Percentiles rank a stretch among this genome's conserved stretches.
Conservation (phyloP, 2,113 vertebrate genomes). For the Neodontobutis hainanensis region DNA sequence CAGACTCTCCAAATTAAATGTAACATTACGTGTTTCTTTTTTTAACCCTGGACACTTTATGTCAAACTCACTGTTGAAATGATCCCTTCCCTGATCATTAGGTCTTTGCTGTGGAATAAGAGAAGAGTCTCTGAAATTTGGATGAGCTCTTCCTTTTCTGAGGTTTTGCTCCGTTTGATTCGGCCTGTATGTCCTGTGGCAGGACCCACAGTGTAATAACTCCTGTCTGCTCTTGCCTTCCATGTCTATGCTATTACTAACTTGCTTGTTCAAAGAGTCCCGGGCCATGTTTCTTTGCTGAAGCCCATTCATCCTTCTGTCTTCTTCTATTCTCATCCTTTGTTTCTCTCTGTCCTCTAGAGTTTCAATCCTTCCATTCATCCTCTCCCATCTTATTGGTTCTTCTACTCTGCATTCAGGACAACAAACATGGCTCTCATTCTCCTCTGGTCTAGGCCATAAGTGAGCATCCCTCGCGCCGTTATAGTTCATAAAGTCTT, state of each 20-base stretch:
- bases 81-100: neutral
- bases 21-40: conserved; percentile 70
- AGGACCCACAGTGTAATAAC: conserved; percentile 51
- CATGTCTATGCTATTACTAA: conserved; percentile 22
- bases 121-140: conserved; percentile 8
- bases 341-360: conserved; percentile 41
- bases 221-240: conserved; percentile 29
- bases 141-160: conserved; percentile 13
- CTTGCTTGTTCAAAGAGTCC: conserved; percentile 25
- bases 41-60: conserved; percentile 30
- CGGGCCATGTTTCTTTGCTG: conserved; percentile 19
- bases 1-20: conserved; percentile 70
- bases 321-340: conserved; percentile 35
- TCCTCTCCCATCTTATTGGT: conserved; percentile 28
- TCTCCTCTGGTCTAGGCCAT: conserved; percentile 6
- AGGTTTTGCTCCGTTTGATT: conserved; percentile 27
- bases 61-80: conserved; percentile 27
- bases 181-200: conserved; percentile 56
- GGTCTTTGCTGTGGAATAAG: conserved; percentile 27
- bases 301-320: conserved; percentile 24
- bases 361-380: conserved; percentile 22
- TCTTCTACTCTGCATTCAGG: conserved; percentile 19
- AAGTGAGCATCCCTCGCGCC: neutral
- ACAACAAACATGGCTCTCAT: conserved; percentile 14
- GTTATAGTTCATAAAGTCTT: conserved; percentile 12